Conservation (phyloP, 1,140 invertebrate genomes). For the Leptestheria dahalacensis region DNA sequence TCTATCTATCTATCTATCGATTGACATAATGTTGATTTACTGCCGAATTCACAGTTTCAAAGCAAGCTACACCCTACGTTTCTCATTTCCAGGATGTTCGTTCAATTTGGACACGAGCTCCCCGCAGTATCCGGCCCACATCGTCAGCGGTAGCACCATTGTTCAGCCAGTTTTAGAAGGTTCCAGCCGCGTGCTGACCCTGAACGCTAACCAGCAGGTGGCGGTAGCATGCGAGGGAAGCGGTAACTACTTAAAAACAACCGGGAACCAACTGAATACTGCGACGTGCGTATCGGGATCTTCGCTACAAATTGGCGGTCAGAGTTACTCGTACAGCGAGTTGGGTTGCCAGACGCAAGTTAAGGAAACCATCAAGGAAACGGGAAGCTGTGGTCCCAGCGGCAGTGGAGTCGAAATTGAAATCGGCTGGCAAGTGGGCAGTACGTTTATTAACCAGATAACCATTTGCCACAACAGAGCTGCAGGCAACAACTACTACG, state of each 20-base stretch:
- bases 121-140: background rate
- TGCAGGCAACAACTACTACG: conserved; percentile 7
- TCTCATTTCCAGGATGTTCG: background rate
- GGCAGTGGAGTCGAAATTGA: conserved; percentile 3
- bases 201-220: conserved; percentile 6
- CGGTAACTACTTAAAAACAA: conserved; percentile 5
- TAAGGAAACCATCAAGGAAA: conserved; percentile 14
- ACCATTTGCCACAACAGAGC: conserved; percentile 12
- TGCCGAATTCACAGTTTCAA: too few relatives aligned
- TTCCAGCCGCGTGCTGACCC: background rate
- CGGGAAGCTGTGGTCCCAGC: conserved; percentile 1
- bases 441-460: conserved; percentile 11
- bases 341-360: conserved; percentile 7
- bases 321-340: background rate
- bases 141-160: background rate
- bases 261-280: background rate
- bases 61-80: background rate
- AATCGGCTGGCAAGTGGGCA: conserved; percentile 14
- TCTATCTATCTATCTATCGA: background rate
- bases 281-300: conserved; percentile 9
- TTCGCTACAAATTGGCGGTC: background rate
- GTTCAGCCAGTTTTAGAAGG: background rate
- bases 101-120: background rate
- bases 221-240: conserved; percentile 13
- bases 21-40: too few relatives aligned